Evolutionary conservation across 2,888 invertebrate species (phyloP), one percentile per base, ranked within the genome.

Genomic region (Limnephilus lunatus): DNA sequence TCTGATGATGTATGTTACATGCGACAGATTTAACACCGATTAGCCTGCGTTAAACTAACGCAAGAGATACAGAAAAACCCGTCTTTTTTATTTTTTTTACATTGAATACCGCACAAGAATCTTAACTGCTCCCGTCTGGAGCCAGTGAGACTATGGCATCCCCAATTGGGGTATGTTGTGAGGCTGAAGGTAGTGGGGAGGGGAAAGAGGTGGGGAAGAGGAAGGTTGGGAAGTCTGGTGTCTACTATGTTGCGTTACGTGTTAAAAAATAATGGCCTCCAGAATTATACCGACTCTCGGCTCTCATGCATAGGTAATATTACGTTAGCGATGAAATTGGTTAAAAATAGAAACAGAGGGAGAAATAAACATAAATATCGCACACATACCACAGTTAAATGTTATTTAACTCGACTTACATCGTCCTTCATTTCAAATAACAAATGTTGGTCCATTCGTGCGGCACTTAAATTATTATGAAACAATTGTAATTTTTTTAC

Each of bases 401-500:
- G 53, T 53, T 15, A 15, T 25, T 25, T 25, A 15, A 19, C 5
- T 53, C 19, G 19, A 68, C 53, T 9, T n/a, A 68, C 1, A 68
- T 68, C 68, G n/a, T 68, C 25, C 19, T 25, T 25, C n/a, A 68
- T 68, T 68, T 68, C n/a, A 68, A 68, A 68, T 68, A n/a, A 68
- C n/a, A 68, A 68, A 68, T n/a, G 25, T 68, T 68, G 68, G 25
- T 68, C 68, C 68, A 9, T 68, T 68, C 68, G 68, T 25, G 25
- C 9, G 68, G 68, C n/a, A 68, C 68, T 68, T 68, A 19, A 25
- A 68, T 9, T 9, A 68, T 68, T n/a, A 25, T 68, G 68, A 68
- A 68, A 68, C 68, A 68, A 68, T 68, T 68, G n/a, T 68, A 68
- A 68, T n/a, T n/a, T n/a, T n/a, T n/a, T n/a, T 68, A 68, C 68